These are phyloP conservation scores for Hemicrepidius hirtus DNA, from an alignment of 2,888 invertebrate genomes.

Conservation along the genomic window DNA sequence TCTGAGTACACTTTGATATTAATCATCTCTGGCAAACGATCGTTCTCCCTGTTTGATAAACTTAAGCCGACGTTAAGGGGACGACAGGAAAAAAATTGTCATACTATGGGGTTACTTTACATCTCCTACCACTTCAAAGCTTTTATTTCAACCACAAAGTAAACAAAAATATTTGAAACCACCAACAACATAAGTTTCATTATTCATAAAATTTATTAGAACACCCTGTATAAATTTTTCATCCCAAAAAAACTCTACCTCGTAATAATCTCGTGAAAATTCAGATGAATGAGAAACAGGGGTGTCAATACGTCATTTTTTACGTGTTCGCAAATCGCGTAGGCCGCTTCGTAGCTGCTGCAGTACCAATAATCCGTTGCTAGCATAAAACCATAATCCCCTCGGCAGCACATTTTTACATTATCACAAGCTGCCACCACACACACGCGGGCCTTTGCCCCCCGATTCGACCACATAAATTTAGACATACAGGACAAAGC, in stretches of 20 bases:
- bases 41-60: constrained; percentile 23
- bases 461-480: constrained; percentile 45
- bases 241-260: no score
- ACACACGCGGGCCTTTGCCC: constrained; percentile 32
- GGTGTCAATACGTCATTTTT: constrained; percentile 43
- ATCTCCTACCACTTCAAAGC: constrained; percentile 29
- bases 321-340: constrained; percentile 40
- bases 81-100: constrained; percentile 5
- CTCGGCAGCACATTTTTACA: constrained; percentile 57
- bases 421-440: constrained; percentile 62
- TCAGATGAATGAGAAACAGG: constrained; percentile 13
- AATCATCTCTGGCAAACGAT: constrained; percentile 24
- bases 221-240: no score
- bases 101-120: constrained; percentile 17
- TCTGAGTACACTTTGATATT: constrained; percentile 25
- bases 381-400: constrained; percentile 61
- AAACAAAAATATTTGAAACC: neutral
- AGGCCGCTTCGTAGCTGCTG: constrained; percentile 50
- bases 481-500: constrained; percentile 47
- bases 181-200: no score
- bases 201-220: no score
- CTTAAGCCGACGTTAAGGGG: constrained; percentile 1
- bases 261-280: constrained; percentile 1
- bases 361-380: constrained; percentile 60
- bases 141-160: no score